Evolutionary conservation across 2,113 vertebrate species (phyloP).

Genomic region (Patagioenas fasciata): DNA sequence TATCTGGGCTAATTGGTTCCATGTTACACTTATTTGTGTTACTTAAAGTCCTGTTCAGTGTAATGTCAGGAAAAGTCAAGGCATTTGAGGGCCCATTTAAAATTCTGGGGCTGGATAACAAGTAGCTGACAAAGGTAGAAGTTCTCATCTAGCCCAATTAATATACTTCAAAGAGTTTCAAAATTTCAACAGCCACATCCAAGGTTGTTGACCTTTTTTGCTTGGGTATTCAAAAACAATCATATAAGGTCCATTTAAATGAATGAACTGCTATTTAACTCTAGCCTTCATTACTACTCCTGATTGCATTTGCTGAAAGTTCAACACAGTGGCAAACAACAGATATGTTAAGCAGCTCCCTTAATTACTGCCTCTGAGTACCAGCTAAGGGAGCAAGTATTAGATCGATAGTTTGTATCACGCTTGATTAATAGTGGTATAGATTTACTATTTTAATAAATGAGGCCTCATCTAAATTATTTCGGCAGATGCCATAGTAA

Average conservation of each 20-base stretch:
- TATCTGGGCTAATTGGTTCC: not conserved
- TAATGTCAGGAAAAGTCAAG: not conserved
- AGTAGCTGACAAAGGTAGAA: not conserved
- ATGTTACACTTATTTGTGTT: not conserved
- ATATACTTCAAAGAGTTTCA: not conserved
- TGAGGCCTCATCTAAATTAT: slow-evolving; percentile 9
- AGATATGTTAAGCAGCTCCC: not conserved
- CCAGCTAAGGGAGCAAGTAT: not conserved
- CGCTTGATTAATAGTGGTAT: not conserved
- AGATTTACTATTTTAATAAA: slow-evolving; percentile 52
- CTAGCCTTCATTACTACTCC: not conserved
- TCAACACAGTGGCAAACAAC: not conserved
- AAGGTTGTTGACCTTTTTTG: not conserved
- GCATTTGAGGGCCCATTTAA: not conserved
- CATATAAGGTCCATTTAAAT: not conserved
- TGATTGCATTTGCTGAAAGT: not conserved
- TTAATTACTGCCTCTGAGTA: slow-evolving; percentile 40
- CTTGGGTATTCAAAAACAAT: not conserved
- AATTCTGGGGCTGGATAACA: not conserved
- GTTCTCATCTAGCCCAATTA: not conserved
- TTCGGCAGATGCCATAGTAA: not conserved
- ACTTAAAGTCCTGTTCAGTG: not conserved
- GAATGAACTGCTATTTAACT: not conserved
- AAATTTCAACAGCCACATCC: not conserved
- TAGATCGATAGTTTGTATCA: slow-evolving; percentile 11